These are phyloP conservation scores for Caloenas nicobarica DNA, from an alignment of 2,113 vertebrate genomes.

Conservation along the genomic window DNA sequence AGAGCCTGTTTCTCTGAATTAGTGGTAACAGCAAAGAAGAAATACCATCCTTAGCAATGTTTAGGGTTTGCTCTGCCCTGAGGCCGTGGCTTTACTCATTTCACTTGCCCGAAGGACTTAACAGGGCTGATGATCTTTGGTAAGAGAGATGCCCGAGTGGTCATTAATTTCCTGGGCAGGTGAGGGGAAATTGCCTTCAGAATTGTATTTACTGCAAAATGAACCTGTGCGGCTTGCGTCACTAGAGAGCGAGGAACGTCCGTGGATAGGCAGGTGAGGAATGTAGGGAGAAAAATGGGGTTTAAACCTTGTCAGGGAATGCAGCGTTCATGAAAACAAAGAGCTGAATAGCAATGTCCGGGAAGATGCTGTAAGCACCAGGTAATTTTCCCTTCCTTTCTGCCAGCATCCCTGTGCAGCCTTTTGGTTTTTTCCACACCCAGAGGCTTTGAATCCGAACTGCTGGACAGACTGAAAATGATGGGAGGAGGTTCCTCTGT, in stretches of 20 bases:
- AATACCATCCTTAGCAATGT: not conserved
- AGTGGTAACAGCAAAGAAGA: not conserved
- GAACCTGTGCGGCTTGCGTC: not conserved
- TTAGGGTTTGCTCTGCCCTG: not conserved
- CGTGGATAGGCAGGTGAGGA: not conserved
- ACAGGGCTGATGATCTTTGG: not conserved
- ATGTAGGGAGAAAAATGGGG: not conserved
- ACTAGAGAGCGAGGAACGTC: not conserved
- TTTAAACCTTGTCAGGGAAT: conserved; percentile 32
- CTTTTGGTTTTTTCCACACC: not conserved
- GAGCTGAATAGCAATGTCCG: not conserved
- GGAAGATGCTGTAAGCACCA: not conserved
- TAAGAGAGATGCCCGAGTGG: not conserved
- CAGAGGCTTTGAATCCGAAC: not conserved
- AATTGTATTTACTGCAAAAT: not conserved
- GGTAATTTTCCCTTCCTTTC: not conserved
- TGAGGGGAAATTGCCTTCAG: not conserved
- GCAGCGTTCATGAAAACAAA: not conserved
- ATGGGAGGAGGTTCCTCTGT: not conserved
- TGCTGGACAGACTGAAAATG: not conserved
- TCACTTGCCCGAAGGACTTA: not conserved
- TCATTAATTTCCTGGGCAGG: conserved; percentile 2
- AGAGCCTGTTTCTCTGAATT: not conserved
- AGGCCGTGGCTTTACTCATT: not conserved
- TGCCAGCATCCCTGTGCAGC: not conserved